phyloP scores from a whole-genome alignment of 2,113 vertebrate species.

The Tetraodon nigroviridis region DNA sequence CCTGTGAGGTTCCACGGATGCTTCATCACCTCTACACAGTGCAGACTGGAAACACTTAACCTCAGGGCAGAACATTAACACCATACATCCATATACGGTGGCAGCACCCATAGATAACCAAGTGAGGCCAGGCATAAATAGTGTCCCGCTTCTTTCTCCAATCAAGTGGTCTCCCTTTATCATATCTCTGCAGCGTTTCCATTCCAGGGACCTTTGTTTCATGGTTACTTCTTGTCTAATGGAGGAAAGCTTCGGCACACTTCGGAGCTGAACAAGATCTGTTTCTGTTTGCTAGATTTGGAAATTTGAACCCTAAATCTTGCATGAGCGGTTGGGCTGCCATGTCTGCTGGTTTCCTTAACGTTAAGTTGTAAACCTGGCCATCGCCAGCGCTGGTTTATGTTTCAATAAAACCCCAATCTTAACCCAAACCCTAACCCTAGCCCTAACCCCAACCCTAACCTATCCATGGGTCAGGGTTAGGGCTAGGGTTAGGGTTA shows the following conservation, averaged over 20 bases:
- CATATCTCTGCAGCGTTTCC: slow-evolving; percentile 35
- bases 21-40: slow-evolving; percentile 17
- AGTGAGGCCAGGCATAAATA: slow-evolving; percentile 18
- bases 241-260: slow-evolving; percentile 17
- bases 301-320: no score
- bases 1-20: slow-evolving; percentile 1
- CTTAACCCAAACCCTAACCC: no score
- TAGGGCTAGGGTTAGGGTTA: no score
- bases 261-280: neutral
- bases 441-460: no score
- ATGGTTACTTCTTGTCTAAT: slow-evolving; percentile 10
- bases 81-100: slow-evolving; percentile 17
- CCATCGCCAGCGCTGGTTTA: no score
- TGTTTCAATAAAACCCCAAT: no score
- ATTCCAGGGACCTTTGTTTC: slow-evolving; percentile 29
- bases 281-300: no score
- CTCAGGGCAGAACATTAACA: slow-evolving; percentile 31
- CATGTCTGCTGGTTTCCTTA: no score
- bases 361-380: no score
- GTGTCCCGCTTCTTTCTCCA: slow-evolving; percentile 35
- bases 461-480: no score
- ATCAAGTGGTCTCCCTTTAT: slow-evolving; percentile 30
- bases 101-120: slow-evolving; percentile 31
- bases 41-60: slow-evolving; percentile 37
- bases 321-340: no score